phyloP scores from a whole-genome alignment of 1,140 invertebrate genomes.

The Stegodyphus mimosarum region DNA sequence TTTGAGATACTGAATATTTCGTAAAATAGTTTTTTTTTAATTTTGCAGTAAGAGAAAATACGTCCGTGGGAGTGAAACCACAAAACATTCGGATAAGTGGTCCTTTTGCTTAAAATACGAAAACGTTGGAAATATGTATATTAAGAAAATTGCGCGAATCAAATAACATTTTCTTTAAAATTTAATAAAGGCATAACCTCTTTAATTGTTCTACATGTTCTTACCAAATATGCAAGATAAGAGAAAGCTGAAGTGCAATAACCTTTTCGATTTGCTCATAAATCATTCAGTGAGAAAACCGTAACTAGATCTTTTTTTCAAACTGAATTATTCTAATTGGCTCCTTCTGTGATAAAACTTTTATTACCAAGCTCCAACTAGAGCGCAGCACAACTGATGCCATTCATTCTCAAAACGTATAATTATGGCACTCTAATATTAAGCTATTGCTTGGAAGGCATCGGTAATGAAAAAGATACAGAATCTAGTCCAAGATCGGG shows the following conservation, averaged over 20 bases:
- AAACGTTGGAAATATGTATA: too few relatives aligned
- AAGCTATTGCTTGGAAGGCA: too few relatives aligned
- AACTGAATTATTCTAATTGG: background rate
- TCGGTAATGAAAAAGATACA: background rate
- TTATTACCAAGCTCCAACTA: background rate
- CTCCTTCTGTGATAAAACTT: background rate
- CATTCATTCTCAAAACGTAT: too few relatives aligned
- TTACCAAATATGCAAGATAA: background rate
- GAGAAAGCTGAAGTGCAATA: background rate
- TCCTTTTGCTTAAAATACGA: too few relatives aligned
- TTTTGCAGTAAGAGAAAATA: too few relatives aligned
- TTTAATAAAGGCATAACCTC: background rate
- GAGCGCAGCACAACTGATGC: background rate
- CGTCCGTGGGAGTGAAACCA: too few relatives aligned
- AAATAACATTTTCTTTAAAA: too few relatives aligned
- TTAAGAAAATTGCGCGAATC: too few relatives aligned
- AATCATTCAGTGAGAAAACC: background rate
- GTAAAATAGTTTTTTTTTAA: too few relatives aligned
- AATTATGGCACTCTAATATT: too few relatives aligned
- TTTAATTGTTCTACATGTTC: background rate
- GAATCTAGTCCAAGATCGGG: background rate
- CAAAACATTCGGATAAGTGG: too few relatives aligned
- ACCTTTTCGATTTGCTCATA: background rate
- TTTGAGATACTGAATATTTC: too few relatives aligned
- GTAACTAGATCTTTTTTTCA: background rate